phyloP scores from a whole-genome alignment of 1,140 invertebrate genomes.

The Medauroidea extradentata region DNA sequence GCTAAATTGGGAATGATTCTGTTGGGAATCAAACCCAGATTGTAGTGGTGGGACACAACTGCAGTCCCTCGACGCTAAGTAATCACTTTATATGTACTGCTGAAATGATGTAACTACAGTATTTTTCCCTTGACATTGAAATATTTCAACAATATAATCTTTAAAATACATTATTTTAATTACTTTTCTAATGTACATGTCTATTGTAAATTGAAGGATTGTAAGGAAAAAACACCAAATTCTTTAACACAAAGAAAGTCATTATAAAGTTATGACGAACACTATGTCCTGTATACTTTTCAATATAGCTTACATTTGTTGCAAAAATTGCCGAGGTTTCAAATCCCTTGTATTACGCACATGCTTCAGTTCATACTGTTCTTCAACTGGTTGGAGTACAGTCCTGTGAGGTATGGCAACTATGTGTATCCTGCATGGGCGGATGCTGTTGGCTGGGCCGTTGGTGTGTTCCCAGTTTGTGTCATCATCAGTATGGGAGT shows the following conservation, averaged over 20 bases:
- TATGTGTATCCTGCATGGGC: constrained; percentile 75
- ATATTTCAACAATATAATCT: too few relatives aligned
- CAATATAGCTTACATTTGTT: neutral
- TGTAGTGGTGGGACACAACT: too few relatives aligned
- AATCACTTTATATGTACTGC: too few relatives aligned
- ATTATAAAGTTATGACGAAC: neutral
- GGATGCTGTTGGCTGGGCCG: constrained; percentile 69
- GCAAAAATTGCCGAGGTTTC: neutral
- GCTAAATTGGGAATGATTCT: too few relatives aligned
- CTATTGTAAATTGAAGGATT: neutral
- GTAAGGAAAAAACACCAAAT: neutral
- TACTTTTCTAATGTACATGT: too few relatives aligned
- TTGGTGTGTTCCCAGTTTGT: constrained; percentile 65
- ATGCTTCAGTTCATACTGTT: constrained; percentile 66
- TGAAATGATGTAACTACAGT: too few relatives aligned
- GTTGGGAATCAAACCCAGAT: too few relatives aligned
- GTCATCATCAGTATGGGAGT: constrained; percentile 64
- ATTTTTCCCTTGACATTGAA: too few relatives aligned
- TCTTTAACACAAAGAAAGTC: neutral
- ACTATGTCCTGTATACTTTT: neutral
- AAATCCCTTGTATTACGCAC: constrained; percentile 12
- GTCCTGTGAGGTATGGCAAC: constrained; percentile 64
- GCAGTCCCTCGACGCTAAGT: too few relatives aligned
- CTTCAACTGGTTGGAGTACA: constrained; percentile 80
- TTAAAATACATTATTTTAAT: too few relatives aligned